phyloP scores from a whole-genome alignment of 92 coral and sea anemone genomes.

The Epizoanthus illoricatus region DNA sequence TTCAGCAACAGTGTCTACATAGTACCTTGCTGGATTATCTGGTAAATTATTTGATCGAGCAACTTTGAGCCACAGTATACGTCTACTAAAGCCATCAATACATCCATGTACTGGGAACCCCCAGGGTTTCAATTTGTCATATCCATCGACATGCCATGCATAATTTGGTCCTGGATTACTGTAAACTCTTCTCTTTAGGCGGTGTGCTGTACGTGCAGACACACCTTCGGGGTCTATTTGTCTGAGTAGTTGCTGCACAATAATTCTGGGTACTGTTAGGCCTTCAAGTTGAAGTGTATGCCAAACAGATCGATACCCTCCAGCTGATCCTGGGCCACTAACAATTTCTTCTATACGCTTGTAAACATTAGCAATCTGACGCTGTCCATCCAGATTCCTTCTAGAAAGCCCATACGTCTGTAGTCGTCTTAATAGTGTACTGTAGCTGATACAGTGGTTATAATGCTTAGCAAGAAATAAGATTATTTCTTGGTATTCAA shows the following conservation, averaged over 20 bases:
- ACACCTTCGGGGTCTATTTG: conserved; percentile 42
- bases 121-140: conserved; percentile 38
- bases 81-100: conserved; percentile 58
- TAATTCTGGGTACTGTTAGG: conserved; percentile 47
- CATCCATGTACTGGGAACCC: conserved; percentile 46
- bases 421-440: conserved; percentile 48
- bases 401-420: conserved; percentile 51
- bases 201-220: conserved; percentile 28
- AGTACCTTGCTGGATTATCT: conserved; percentile 54
- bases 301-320: conserved; percentile 62
- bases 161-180: conserved; percentile 37
- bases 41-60: conserved; percentile 60
- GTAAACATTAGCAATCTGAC: conserved; percentile 20
- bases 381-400: conserved; percentile 35
- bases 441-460: conserved; percentile 53
- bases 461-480: conserved; percentile 48
- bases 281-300: conserved; percentile 61
- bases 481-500: conserved; percentile 54
- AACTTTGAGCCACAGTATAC: conserved; percentile 61
- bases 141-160: conserved; percentile 44
- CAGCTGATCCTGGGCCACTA: conserved; percentile 58
- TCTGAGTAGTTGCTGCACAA: conserved; percentile 45
- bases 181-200: conserved; percentile 30
- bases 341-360: conserved; percentile 53
- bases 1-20: conserved; percentile 46